A percentile compares a stretch with the other conserved stretches of the same genome.
phyloP scores from a whole-genome alignment of 2,113 vertebrate species.

The Rhea americana region DNA sequence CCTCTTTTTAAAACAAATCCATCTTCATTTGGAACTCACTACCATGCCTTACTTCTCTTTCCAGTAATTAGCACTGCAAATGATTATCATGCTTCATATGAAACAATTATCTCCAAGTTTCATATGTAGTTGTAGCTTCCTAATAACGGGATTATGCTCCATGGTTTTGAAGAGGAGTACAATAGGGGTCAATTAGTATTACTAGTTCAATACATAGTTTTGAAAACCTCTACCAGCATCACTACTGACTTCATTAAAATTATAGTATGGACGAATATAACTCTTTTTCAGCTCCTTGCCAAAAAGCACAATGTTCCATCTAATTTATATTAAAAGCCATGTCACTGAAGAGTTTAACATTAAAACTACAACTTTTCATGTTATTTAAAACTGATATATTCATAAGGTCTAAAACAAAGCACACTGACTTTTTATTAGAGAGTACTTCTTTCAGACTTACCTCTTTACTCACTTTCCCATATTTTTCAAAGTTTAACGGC shows the following conservation, averaged over 20 bases:
- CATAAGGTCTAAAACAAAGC: not conserved
- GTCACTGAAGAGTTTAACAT: not conserved
- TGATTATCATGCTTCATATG: not conserved
- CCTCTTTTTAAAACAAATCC: not conserved
- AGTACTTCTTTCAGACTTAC: constrained; percentile 71
- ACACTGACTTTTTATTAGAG: not conserved
- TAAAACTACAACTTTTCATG: not conserved
- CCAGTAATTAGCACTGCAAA: not conserved
- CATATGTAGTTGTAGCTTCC: not conserved
- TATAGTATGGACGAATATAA: not conserved
- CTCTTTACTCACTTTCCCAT: constrained; percentile 88
- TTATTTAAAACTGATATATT: not conserved
- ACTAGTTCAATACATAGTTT: not conserved
- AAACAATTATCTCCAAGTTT: not conserved
- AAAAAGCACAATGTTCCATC: not conserved
- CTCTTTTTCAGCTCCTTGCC: not conserved
- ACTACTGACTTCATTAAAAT: not conserved
- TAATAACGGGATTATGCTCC: not conserved
- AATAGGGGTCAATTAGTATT: not conserved
- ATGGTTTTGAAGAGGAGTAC: not conserved
- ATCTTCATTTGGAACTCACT: not conserved
- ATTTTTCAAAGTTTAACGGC: constrained; percentile 91
- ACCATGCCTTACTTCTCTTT: not conserved
- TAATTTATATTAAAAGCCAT: not conserved
- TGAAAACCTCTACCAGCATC: not conserved